phyloP scores from a whole-genome alignment of 2,797 vertebrate species.

The Aplochiton taeniatus region DNA sequence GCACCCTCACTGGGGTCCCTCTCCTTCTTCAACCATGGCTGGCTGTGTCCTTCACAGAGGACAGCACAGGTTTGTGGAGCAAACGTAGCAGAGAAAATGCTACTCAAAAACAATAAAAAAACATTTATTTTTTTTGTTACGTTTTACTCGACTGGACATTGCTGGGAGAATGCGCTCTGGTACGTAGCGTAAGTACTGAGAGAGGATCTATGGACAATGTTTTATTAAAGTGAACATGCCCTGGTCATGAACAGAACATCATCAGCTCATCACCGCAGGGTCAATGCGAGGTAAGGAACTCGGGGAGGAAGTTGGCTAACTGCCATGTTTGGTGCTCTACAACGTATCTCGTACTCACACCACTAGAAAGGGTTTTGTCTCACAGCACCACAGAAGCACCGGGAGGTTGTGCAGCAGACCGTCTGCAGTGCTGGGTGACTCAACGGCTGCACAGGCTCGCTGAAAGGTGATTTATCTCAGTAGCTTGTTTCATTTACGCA shows the following conservation, averaged over 20 bases:
- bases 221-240: too few relatives aligned
- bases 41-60: conserved; percentile 19
- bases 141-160: conserved; percentile 27
- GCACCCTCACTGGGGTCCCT: too few relatives aligned
- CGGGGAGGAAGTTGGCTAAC: conserved; percentile 29
- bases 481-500: too few relatives aligned
- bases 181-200: too few relatives aligned
- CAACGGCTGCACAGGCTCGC: too few relatives aligned
- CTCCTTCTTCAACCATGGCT: too few relatives aligned
- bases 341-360: conserved; percentile 54
- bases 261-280: conserved; percentile 19
- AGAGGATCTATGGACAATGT: not conserved
- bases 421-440: too few relatives aligned
- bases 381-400: conserved; percentile 40
- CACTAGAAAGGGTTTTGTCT: conserved; percentile 47
- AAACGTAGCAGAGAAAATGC: conserved; percentile 17
- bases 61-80: conserved; percentile 34
- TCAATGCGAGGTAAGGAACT: conserved; percentile 46
- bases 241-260: conserved; percentile 27
- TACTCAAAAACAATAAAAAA: conserved; percentile 1
- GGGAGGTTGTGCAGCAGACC: conserved; percentile 24
- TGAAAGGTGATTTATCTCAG: too few relatives aligned
- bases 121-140: too few relatives aligned
- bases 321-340: conserved; percentile 58
- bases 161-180: conserved; percentile 11